Percentiles rank a stretch among this genome's conserved stretches.
These are phyloP conservation scores for Amphipoea oculea DNA, from an alignment of 2,888 invertebrate genomes.

Conservation along the genomic window DNA sequence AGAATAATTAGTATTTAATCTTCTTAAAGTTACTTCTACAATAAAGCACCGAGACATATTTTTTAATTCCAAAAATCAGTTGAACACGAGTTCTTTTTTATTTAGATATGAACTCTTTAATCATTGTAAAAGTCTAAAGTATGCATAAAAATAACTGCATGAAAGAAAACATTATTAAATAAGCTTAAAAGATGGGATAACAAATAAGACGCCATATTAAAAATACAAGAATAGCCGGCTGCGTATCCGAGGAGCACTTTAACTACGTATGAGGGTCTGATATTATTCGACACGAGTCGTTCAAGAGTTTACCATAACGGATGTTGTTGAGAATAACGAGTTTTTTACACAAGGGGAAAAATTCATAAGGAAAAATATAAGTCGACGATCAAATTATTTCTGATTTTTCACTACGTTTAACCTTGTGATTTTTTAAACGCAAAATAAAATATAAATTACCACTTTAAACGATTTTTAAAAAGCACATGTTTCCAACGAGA, in stretches of 20 bases:
- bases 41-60: neutral
- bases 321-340: conserved; percentile 70
- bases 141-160: neutral
- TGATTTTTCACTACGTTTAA: conserved; percentile 35
- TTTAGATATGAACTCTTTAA: neutral
- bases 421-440: conserved; percentile 1
- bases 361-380: conserved; percentile 54
- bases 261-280: conserved; percentile 59
- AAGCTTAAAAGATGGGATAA: conserved; percentile 39
- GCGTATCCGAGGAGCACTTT: conserved; percentile 61
- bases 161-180: neutral
- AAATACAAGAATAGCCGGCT: conserved; percentile 53
- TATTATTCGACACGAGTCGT: conserved; percentile 63
- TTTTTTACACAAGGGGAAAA: conserved; percentile 61
- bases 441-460: conserved; percentile 1
- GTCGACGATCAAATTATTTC: conserved; percentile 59
- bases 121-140: neutral
- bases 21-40: neutral
- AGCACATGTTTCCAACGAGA: neutral
- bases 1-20: neutral
- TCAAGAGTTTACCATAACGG: conserved; percentile 67
- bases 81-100: neutral
- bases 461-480: neutral
- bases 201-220: conserved; percentile 44
- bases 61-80: neutral